phyloP scores from a whole-genome alignment of 2,797 vertebrate genomes.

The Sphaeramia orbicularis region DNA sequence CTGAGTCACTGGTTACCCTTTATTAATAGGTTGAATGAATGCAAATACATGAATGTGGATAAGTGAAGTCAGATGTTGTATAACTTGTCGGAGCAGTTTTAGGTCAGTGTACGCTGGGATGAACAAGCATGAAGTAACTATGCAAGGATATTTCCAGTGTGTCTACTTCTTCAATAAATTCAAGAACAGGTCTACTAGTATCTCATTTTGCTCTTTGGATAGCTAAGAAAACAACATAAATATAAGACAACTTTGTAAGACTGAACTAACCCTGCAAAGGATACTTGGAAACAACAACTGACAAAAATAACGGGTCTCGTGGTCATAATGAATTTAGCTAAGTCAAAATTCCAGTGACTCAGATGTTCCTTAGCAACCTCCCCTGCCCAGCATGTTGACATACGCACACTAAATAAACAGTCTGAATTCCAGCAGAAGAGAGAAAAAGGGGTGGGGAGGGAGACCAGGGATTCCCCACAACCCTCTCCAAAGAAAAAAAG shows the following conservation, averaged over 20 bases:
- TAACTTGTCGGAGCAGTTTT: not conserved
- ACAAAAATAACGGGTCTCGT: slow-evolving; percentile 25
- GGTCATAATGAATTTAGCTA: slow-evolving; percentile 42
- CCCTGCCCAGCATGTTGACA: slow-evolving; percentile 45
- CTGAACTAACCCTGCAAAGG: not conserved
- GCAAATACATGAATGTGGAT: not conserved
- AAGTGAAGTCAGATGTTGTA: not conserved
- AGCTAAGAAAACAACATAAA: not conserved
- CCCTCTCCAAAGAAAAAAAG: slow-evolving; percentile 8
- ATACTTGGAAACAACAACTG: not conserved
- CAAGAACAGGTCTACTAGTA: too few species aligned
- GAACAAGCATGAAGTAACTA: not conserved
- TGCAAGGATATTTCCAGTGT: not conserved
- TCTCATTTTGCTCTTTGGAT: too few species aligned
- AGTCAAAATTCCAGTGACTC: slow-evolving; percentile 73
- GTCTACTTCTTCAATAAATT: not conserved
- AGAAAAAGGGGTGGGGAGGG: slow-evolving; percentile 14
- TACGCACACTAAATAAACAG: slow-evolving; percentile 46
- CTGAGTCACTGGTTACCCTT: not conserved
- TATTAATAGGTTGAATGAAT: not conserved
- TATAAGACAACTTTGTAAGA: not conserved
- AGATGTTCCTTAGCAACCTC: slow-evolving; percentile 78
- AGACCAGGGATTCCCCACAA: slow-evolving; percentile 43
- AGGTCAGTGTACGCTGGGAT: not conserved
- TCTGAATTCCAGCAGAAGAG: slow-evolving; percentile 44